phyloP scores from a whole-genome alignment of 1,140 invertebrate species.

The Cydia amplana region DNA sequence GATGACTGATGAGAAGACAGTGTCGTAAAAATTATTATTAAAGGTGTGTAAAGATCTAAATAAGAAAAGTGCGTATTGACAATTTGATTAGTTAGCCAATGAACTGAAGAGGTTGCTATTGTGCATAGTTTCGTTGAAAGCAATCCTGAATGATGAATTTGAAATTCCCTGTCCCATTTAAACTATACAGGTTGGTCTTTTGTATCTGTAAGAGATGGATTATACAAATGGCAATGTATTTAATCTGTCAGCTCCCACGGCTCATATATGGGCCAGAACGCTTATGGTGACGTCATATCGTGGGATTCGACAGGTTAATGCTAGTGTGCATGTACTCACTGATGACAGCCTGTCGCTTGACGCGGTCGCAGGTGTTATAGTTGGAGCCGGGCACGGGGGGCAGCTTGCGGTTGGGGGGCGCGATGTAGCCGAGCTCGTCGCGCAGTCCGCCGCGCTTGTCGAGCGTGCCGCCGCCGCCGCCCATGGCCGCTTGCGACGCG shows the following conservation, averaged over 20 bases:
- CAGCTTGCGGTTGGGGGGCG: conserved; percentile 93
- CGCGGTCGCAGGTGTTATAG: conserved; percentile 95
- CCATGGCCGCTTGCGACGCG: conserved; percentile 66
- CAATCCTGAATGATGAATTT: neutral
- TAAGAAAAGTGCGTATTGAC: neutral
- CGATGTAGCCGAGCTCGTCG: conserved; percentile 95
- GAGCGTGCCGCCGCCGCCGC: conserved; percentile 85
- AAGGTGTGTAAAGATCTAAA: neutral
- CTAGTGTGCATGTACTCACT: conserved; percentile 83
- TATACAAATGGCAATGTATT: too few species aligned
- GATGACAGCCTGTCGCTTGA: conserved; percentile 94
- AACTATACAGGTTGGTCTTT: too few species aligned
- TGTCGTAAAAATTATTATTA: neutral
- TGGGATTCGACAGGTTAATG: too few species aligned
- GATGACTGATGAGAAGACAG: neutral
- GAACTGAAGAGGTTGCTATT: too few species aligned
- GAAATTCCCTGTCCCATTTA: too few species aligned
- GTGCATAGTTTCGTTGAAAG: neutral
- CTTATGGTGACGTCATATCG: too few species aligned
- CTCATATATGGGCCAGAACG: too few species aligned
- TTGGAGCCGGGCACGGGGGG: conserved; percentile 94
- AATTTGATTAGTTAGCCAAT: neutral
- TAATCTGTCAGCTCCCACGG: too few species aligned
- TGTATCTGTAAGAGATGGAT: too few species aligned
- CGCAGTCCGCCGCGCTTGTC: conserved; percentile 92